phyloP scores from a whole-genome alignment of 2,113 vertebrate species.

The Thermophis baileyi region DNA sequence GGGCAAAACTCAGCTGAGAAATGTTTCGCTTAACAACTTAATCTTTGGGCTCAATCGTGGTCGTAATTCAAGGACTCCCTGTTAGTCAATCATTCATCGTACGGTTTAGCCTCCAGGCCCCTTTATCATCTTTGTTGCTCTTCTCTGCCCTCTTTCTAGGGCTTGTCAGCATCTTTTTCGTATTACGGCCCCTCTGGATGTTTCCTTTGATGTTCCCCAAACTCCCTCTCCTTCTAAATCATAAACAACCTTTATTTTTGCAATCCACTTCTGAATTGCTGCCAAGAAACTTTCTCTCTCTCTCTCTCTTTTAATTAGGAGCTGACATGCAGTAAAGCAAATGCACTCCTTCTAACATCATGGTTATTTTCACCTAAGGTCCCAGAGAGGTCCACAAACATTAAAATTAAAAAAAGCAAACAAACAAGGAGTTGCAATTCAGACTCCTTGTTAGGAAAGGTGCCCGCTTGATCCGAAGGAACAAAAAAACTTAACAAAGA shows the following conservation, averaged over 20 bases:
- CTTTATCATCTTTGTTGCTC: neutral
- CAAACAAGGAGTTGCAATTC: neutral
- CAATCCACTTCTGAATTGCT: neutral
- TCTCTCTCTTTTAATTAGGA: neutral
- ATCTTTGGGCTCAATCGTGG: no score
- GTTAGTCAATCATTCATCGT: no score
- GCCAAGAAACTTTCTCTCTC: neutral
- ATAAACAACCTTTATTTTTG: neutral
- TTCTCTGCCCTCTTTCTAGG: neutral
- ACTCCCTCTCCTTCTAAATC: neutral
- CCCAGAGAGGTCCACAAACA: neutral
- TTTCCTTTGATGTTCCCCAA: neutral
- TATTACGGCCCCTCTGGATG: neutral
- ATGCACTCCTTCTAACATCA: neutral
- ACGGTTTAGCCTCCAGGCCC: no score
- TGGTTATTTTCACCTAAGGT: neutral
- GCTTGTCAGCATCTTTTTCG: neutral
- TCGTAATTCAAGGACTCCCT: no score
- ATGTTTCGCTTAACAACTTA: no score
- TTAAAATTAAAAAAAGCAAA: neutral
- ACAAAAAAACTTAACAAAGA: neutral
- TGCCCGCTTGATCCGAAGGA: neutral
- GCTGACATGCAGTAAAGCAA: neutral
- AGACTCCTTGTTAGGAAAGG: neutral
- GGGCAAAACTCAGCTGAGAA: no score